Evolutionary conservation across 2,797 vertebrate species (phyloP).

Genomic region (Brachymystax lenok): DNA sequence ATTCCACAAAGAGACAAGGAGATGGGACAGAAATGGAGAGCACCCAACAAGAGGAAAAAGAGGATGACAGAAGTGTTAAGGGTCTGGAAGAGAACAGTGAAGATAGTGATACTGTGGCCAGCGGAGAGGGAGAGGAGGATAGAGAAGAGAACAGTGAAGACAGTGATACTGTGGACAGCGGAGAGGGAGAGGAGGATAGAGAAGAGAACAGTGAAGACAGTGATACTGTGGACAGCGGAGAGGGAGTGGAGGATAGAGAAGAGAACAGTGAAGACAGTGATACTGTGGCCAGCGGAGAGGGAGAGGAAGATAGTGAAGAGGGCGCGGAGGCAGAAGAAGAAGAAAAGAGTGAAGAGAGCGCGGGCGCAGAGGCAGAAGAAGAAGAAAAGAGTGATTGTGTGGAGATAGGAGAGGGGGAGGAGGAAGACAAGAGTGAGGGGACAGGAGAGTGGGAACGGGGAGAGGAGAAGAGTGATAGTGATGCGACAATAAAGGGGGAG

Average conservation of each 20-base stretch:
- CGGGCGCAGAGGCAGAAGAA: slow-evolving; percentile 26
- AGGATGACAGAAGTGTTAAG: slow-evolving; percentile 20
- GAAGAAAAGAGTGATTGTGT: not conserved
- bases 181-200: not conserved
- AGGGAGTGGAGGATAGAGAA: not conserved
- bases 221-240: not conserved
- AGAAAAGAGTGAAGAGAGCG: not conserved
- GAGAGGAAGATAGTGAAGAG: not conserved
- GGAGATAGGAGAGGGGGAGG: not conserved
- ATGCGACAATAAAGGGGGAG: too few relatives aligned
- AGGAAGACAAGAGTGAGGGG: not conserved
- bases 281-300: not conserved
- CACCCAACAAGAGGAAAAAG: slow-evolving; percentile 14
- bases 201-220: slow-evolving; percentile 3
- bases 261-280: slow-evolving; percentile 5
- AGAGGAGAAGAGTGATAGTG: not conserved
- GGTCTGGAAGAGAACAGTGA: slow-evolving; percentile 5
- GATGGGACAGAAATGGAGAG: slow-evolving; percentile 9
- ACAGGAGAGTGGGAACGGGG: not conserved
- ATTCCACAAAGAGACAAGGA: slow-evolving; percentile 8
- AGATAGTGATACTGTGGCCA: not conserved
- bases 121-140: not conserved
- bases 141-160: slow-evolving; percentile 12
- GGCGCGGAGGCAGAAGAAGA: not conserved
- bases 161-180: too few relatives aligned